phyloP scores from a whole-genome alignment of 2,888 invertebrate genomes.

The Eubasilissa splendida region DNA sequence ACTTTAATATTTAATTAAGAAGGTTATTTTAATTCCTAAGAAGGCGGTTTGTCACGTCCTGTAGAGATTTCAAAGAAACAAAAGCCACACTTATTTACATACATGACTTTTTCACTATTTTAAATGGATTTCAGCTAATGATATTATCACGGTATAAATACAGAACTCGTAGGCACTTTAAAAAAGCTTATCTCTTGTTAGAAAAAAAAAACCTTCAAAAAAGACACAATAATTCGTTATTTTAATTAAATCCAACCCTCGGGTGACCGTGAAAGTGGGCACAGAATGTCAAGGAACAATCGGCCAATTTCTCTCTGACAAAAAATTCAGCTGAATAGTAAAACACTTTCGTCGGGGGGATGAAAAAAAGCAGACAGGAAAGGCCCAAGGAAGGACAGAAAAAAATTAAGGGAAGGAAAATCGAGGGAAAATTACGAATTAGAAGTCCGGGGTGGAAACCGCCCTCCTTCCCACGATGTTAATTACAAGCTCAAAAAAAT shows the following conservation, averaged over 20 bases:
- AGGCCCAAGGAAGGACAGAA: constrained; percentile 2
- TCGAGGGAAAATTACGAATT: constrained; percentile 48
- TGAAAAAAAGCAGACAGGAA: constrained; percentile 3
- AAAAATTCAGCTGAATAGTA: constrained; percentile 25
- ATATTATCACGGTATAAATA: no score
- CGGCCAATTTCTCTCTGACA: constrained; percentile 32
- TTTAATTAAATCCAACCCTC: constrained; percentile 33
- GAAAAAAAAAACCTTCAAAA: constrained; percentile 3
- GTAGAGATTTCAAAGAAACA: no score
- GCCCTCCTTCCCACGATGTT: constrained; percentile 50
- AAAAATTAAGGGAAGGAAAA: constrained; percentile 33
- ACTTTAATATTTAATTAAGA: no score
- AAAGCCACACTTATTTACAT: no score
- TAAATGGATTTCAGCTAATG: no score
- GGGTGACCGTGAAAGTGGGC: constrained; percentile 29
- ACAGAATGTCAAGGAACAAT: constrained; percentile 26
- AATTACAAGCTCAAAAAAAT: constrained; percentile 56
- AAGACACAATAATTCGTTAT: constrained; percentile 11
- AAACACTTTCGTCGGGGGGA: constrained; percentile 20
- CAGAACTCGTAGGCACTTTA: no score
- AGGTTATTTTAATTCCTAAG: no score
- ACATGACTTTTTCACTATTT: no score
- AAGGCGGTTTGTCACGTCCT: no score
- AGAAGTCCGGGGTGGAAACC: constrained; percentile 31
- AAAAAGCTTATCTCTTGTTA: not conserved